A percentile compares a stretch with the other conserved stretches of the same genome.
Evolutionary conservation across 2,113 vertebrate species (phyloP).

Genomic region (Corythoichthys intestinalis): DNA sequence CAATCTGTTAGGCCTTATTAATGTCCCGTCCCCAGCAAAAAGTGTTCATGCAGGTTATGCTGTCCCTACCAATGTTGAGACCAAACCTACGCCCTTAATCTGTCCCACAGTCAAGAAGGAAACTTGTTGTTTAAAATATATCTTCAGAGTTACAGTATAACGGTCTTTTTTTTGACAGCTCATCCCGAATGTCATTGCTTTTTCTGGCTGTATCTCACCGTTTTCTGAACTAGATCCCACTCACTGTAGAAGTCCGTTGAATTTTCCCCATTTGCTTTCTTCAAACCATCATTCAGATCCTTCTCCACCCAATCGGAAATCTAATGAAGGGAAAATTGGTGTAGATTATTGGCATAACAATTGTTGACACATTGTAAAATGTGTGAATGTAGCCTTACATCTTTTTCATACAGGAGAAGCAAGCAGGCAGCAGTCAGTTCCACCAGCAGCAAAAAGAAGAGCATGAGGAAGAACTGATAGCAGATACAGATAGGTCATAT

Average conservation of each 20-base stretch:
- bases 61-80: too few species aligned
- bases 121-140: neutral
- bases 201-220: constrained; percentile 40
- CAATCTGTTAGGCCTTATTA: too few species aligned
- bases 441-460: constrained; percentile 79
- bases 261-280: rapidly evolving
- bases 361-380: neutral
- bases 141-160: neutral
- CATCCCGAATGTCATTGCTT: neutral
- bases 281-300: constrained; percentile 25
- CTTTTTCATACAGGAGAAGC: constrained; percentile 71
- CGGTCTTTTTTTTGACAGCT: neutral
- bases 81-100: too few species aligned
- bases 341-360: neutral
- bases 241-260: neutral
- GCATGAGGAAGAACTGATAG: constrained; percentile 79
- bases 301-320: neutral
- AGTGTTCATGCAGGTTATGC: too few species aligned
- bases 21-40: too few species aligned
- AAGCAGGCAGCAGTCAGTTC: constrained; percentile 76
- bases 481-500: neutral
- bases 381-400: constrained; percentile 53
- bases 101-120: too few species aligned
- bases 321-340: constrained; percentile 28
- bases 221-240: constrained; percentile 55